phyloP scores from a whole-genome alignment of 2,797 vertebrate genomes.

The Neoniphon sammara region DNA sequence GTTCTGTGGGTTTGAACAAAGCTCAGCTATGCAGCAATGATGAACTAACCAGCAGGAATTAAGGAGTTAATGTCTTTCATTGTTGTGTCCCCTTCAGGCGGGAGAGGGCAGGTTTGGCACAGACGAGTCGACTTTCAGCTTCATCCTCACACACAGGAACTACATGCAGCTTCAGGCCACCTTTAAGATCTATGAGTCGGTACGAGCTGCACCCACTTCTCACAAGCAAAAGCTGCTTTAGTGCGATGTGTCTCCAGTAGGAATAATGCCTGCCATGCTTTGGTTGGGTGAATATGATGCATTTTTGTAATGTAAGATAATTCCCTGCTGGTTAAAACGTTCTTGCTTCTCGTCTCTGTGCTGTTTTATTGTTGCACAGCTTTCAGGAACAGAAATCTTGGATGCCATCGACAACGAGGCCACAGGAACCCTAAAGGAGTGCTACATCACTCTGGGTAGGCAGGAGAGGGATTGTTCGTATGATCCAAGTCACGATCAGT shows the following conservation, averaged over 20 bases:
- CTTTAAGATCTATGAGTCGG: slow-evolving; percentile 91
- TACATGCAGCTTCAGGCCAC: slow-evolving; percentile 93
- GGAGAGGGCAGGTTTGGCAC: slow-evolving; percentile 95
- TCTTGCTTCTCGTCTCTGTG: neutral
- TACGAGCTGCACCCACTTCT: slow-evolving; percentile 68
- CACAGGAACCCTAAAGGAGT: slow-evolving; percentile 84
- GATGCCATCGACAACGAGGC: slow-evolving; percentile 83
- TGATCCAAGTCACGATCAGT: neutral
- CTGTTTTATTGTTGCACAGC: slow-evolving; percentile 60
- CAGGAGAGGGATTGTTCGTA: neutral
- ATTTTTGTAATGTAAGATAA: neutral
- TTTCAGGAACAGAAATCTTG: slow-evolving; percentile 84
- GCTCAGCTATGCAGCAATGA: too few species aligned
- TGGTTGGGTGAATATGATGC: too few species aligned
- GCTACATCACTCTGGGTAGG: slow-evolving; percentile 83
- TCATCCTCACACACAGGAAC: slow-evolving; percentile 92
- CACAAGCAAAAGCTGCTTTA: neutral
- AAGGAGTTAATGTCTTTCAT: too few species aligned
- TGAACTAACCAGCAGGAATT: too few species aligned
- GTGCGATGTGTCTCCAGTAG: neutral
- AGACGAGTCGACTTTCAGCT: slow-evolving; percentile 91
- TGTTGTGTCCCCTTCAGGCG: slow-evolving; percentile 80
- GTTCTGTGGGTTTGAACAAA: too few species aligned
- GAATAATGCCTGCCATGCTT: neutral
- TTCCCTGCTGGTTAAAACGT: too few species aligned